These are phyloP conservation scores for Aurelia coerulea DNA, from an alignment of 30 jellyfish, hydroid and myxozoan genomes.

Conservation along the genomic window DNA sequence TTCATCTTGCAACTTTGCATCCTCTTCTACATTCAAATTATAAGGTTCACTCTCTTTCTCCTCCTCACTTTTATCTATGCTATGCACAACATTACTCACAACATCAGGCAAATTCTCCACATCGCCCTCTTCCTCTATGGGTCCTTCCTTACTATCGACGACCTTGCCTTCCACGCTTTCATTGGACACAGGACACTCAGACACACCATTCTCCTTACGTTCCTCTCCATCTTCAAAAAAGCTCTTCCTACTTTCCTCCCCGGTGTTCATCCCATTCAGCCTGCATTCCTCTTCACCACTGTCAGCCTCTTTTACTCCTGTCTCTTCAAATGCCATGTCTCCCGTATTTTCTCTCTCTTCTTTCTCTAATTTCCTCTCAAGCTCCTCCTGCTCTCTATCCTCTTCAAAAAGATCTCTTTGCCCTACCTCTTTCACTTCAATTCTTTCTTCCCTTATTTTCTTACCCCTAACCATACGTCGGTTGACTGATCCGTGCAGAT, in stretches of 20 bases:
- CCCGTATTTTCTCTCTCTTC: conserved; percentile 33
- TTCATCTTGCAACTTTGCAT: background rate
- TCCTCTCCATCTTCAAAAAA: background rate
- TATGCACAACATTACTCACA: background rate
- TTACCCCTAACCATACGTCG: conserved; percentile 36
- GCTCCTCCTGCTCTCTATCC: conserved; percentile 65
- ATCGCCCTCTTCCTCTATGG: background rate
- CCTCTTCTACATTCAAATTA: background rate
- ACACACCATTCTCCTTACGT: background rate
- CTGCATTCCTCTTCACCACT: background rate
- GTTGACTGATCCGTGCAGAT: conserved; percentile 19
- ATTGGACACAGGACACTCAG: background rate
- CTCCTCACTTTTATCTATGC: conserved; percentile 18
- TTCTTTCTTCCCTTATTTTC: conserved; percentile 41
- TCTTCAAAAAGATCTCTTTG: conserved; percentile 81
- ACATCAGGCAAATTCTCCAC: background rate
- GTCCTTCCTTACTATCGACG: conserved; percentile 4
- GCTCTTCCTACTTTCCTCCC: background rate
- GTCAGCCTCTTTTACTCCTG: background rate
- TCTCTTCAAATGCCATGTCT: background rate
- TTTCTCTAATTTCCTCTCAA: conserved; percentile 24
- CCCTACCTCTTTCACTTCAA: conserved; percentile 57
- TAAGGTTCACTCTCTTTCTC: background rate
- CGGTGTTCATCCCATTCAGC: background rate
- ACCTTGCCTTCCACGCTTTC: background rate